These are phyloP conservation scores for Tineola bisselliella DNA, from an alignment of 2,888 invertebrate species.

Conservation along the genomic window DNA sequence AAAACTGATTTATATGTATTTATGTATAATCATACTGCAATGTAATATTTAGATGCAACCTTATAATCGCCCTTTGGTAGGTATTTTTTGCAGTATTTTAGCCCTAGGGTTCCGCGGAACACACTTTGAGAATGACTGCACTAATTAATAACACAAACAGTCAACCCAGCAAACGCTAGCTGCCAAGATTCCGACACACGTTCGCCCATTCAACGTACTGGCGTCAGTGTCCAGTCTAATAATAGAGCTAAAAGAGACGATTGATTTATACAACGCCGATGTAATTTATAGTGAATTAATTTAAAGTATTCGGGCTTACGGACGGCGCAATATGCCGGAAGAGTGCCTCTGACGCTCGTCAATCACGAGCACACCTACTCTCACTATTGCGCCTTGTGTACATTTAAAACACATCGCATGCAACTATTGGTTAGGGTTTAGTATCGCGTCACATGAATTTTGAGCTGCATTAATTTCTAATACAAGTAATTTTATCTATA, in stretches of 20 bases:
- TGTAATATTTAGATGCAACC: too few species aligned
- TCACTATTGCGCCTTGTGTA: not conserved
- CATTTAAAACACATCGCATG: not conserved
- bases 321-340: conserved; percentile 10
- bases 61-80: too few species aligned
- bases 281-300: conserved; percentile 59
- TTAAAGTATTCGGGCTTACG: conserved; percentile 37
- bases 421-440: too few species aligned
- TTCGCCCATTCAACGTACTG: not conserved
- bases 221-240: not conserved
- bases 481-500: too few species aligned
- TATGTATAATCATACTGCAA: too few species aligned
- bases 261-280: conserved; percentile 16
- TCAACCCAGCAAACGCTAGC: not conserved
- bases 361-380: conserved; percentile 5
- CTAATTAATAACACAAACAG: not conserved
- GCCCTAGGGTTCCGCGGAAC: too few species aligned
- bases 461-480: too few species aligned
- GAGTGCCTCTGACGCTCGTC: not conserved
- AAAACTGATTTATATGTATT: too few species aligned
- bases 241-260: conserved; percentile 10
- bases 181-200: conserved; percentile 6
- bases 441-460: too few species aligned
- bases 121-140: not conserved
- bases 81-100: too few species aligned